Base-by-base conservation (phyloP, 2,113 vertebrate species). In the Furnarius figulus region DNA sequence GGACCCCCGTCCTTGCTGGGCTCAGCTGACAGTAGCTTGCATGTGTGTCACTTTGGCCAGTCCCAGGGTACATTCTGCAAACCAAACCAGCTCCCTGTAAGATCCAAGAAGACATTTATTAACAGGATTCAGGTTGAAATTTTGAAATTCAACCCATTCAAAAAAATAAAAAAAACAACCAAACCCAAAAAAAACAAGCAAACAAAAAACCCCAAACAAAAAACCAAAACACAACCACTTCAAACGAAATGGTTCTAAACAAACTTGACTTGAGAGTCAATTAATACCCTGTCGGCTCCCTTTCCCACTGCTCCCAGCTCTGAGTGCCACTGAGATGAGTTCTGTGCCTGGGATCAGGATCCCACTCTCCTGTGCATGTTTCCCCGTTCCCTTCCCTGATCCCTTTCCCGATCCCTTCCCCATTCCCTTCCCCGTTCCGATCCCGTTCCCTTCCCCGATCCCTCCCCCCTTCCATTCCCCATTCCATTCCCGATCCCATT, bases 321-420 rank as follows among this genome's bases (percentile, higher is more conserved):
- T 0, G 0, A 33, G 62, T 59, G 56, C 44, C 3, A 11, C 22
- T 0, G 3, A 76, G 37, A 40, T 4, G 21, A 85, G 42, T 22
- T 0, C 0, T 14, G 37, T 35, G 61, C 76, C 19, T 2, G 2
- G 21, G 18, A 80, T 15, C 0, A 0, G 30, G 33, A 24, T 66
- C 75, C 78, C 2, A 1, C 67, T 19, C 28, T 37, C 46, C 62
- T 61, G 31, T 0, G 0, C 40, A 47, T 2, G 1, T 72, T 39
- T 42, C 40, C 40, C 40, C 40, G 40, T 14, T 42, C 19, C 7
- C 1, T 30, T n/a, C 8, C n/a, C 40, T 14, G 13, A 10, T 4
- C 18, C 4, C 8, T 23, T 17, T 7, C 24, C 10, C 24, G 1
- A 11, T 22, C 7, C 16, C 6, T 28, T 8, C 12, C 56, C 10